Conservation (phyloP, 2,888 invertebrate species). For the Pseudococcus longispinus region DNA sequence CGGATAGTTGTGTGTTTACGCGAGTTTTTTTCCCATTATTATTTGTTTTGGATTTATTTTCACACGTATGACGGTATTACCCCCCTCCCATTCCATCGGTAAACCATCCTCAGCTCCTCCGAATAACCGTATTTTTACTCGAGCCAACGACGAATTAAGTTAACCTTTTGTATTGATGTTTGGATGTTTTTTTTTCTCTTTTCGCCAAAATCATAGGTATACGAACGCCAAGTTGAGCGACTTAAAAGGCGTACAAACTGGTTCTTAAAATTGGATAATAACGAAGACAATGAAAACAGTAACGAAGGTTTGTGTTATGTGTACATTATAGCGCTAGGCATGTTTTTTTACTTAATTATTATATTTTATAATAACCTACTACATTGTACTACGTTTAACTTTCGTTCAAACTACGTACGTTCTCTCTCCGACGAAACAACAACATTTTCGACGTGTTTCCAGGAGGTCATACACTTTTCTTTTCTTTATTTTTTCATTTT, state of each 20-base stretch:
- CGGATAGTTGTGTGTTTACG: slow-evolving; percentile 32
- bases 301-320: slow-evolving; percentile 46
- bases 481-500: neutral
- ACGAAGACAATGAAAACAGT: slow-evolving; percentile 45
- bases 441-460: neutral
- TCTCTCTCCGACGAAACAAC: neutral
- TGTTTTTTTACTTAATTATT: slow-evolving; percentile 13
- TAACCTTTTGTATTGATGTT: neutral
- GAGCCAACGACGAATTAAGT: neutral
- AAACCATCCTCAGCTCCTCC: neutral
- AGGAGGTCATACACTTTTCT: neutral
- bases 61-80: neutral
- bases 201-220: slow-evolving; percentile 31
- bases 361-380: neutral
- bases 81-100: neutral
- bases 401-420: neutral
- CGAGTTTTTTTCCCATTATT: slow-evolving; percentile 8
- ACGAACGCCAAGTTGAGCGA: slow-evolving; percentile 52
- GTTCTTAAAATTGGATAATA: slow-evolving; percentile 50
- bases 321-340: slow-evolving; percentile 22
- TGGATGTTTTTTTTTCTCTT: slow-evolving; percentile 38
- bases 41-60: slow-evolving; percentile 27
- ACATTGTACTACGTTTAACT: neutral
- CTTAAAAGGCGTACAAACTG: slow-evolving; percentile 52
- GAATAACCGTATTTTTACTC: neutral